Evolutionary conservation across 92 coral and sea anemone genomes (phyloP), one percentile per base, ranked within the genome.

Genomic region (Diadumene lineata): DNA sequence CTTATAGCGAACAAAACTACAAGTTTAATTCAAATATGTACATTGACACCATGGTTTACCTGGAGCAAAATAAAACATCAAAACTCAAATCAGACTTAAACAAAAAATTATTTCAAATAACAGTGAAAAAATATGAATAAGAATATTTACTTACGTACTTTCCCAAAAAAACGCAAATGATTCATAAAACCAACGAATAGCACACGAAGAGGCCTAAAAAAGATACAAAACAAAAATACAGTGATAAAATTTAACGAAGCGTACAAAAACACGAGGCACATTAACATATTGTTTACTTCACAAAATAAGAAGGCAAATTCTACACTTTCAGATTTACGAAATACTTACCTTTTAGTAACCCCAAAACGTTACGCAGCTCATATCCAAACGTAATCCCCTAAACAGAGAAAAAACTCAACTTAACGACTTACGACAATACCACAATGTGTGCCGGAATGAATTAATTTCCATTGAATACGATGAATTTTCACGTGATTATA

Each of bases 91-190:
- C 19, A 53, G 19, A 53, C 19, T 15, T 9, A 3, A 15, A 53
- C 10, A 53, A 53, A 6, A 53, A 13, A 53, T 2, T 21, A 23
- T 13, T 53, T 21, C 19, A 53, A 53, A 53, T 4, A 3, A 53
- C 31, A 15, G 1, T 25, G 31, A 25, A 58, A 1, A 9, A 11
- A 70, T 11, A 56, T n/a, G n/a, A n/a, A n/a, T n/a, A n/a, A n/a
- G n/a, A n/a, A n/a, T n/a, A 56, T 56, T 30, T 76, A 76, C 81
- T 76, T 76, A 76, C 81, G 66, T 66, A 64, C 50, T 51, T 61
- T 29, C 31, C n/a, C n/a, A n/a, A n/a, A n/a, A n/a, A 60, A 53
- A 31, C 22, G 50, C 17, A 66, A 29, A 64, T 32, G 74, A 53
- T 66, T 66, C 56, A 64, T 6, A 66, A 76, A 76, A 50, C 66